These are phyloP conservation scores for Oreortyx pictus DNA, from an alignment of 2,797 vertebrate genomes.

Conservation along the genomic window DNA sequence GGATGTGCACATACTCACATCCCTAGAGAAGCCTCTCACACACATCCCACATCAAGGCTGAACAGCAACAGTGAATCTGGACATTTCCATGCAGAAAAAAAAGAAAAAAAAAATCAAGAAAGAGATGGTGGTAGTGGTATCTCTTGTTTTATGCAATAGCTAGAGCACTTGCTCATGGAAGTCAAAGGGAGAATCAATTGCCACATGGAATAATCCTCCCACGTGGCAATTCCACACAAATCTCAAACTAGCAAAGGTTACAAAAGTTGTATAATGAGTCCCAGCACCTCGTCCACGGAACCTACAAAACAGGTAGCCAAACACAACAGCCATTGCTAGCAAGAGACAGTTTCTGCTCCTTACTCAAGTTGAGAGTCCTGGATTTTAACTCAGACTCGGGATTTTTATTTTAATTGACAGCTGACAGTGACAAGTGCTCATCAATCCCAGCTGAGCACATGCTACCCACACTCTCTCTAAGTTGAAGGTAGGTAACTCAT, in stretches of 20 bases:
- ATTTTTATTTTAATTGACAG: not conserved
- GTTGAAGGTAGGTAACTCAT: not conserved
- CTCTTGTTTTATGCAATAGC: not conserved
- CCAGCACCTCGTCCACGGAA: not conserved
- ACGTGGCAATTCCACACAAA: not conserved
- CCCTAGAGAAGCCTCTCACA: not conserved
- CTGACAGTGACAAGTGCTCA: not conserved
- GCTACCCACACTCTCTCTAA: not conserved
- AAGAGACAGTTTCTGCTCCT: not conserved
- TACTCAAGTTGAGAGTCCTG: not conserved
- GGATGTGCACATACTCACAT: accelerated
- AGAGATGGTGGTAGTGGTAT: not conserved
- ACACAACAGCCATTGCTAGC: not conserved
- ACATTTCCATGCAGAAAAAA: not conserved
- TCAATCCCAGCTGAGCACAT: not conserved
- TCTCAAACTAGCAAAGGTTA: not conserved
- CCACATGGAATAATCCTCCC: not conserved
- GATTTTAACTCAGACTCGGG: not conserved
- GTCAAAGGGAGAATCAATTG: not conserved
- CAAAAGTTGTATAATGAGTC: not conserved
- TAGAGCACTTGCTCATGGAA: not conserved
- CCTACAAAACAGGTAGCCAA: not conserved
- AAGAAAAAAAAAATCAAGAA: not conserved
- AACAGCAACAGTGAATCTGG: not conserved
- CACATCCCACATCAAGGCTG: not conserved